Conservation (phyloP, 2,888 invertebrate genomes). For the Drosophila pegasa region DNA sequence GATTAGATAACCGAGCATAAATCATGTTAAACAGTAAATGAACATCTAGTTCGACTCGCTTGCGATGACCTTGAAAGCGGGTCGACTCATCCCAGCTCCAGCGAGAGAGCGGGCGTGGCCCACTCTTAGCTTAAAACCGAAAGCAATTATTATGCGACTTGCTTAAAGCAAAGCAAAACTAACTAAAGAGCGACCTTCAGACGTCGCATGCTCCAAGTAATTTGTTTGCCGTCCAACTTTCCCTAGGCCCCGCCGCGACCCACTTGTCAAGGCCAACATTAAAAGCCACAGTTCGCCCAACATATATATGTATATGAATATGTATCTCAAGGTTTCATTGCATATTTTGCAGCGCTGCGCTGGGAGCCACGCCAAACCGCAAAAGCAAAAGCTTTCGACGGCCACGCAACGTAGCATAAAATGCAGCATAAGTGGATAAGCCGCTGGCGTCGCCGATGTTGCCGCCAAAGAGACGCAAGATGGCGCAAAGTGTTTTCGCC, state of each 20-base stretch:
- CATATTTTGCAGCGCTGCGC: constrained; percentile 77
- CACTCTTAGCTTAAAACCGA: constrained; percentile 9
- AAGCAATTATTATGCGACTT: constrained; percentile 36
- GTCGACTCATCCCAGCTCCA: constrained; percentile 12
- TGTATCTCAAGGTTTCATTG: constrained; percentile 53
- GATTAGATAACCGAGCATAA: background rate
- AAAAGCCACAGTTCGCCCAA: background rate
- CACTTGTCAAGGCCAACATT: constrained; percentile 27
- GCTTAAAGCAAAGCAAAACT: constrained; percentile 20
- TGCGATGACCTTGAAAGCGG: constrained; percentile 53
- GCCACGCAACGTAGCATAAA: constrained; percentile 69
- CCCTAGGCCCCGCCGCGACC: constrained; percentile 1
- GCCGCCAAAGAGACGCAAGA: constrained; percentile 51
- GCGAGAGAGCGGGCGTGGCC: constrained; percentile 3
- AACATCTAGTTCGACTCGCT: constrained; percentile 5
- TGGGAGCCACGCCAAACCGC: constrained; percentile 33
- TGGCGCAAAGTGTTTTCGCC: constrained; percentile 56
- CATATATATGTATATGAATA: no score
- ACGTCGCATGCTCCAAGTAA: constrained; percentile 40
- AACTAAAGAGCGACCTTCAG: constrained; percentile 45
- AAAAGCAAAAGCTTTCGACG: constrained; percentile 60
- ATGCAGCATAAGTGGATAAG: constrained; percentile 52
- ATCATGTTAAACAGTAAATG: background rate
- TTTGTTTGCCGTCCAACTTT: constrained; percentile 16
- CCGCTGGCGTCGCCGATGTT: background rate